Conservation (phyloP, 23 tunicate genomes). For the Pegea sp. region DNA sequence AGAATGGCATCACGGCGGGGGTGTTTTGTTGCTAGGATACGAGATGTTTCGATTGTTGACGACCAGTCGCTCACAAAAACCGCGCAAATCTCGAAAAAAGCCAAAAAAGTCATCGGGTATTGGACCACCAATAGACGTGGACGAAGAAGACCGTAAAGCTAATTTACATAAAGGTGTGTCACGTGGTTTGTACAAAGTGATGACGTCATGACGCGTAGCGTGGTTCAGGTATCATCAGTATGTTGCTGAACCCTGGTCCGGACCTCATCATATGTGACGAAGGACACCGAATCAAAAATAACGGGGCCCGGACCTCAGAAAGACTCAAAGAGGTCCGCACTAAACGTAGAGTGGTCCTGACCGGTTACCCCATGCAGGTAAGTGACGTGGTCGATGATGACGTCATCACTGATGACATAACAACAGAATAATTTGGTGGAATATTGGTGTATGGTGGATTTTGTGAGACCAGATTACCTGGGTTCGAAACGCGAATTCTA, state of each 20-base stretch:
- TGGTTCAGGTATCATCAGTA: conserved; percentile 25
- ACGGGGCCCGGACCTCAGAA: conserved; percentile 74
- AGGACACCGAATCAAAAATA: conserved; percentile 92
- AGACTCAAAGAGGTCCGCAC: conserved; percentile 57
- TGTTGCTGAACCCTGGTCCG: conserved; percentile 80
- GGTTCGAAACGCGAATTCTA: conserved; percentile 81
- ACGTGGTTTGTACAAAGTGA: neutral
- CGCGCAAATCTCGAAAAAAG: conserved; percentile 8
- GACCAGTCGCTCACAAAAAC: conserved; percentile 15
- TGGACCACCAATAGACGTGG: conserved; percentile 14
- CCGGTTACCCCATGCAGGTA: conserved; percentile 93
- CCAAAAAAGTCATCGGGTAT: conserved; percentile 3
- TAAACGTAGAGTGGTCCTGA: conserved; percentile 56
- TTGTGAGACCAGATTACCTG: conserved; percentile 79
- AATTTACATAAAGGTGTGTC: neutral
- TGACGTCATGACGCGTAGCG: neutral
- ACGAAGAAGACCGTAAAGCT: conserved; percentile 33
- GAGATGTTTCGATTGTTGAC: conserved; percentile 77
- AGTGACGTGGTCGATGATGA: neutral
- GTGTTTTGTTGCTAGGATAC: conserved; percentile 67
- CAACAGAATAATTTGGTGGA: conserved; percentile 79
- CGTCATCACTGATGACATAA: neutral
- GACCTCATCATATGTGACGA: conserved; percentile 88
- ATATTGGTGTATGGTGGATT: conserved; percentile 99
- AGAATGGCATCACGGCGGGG: conserved; percentile 64